Conservation (phyloP, 2,888 invertebrate species). For the Amphiduros pacificus region DNA sequence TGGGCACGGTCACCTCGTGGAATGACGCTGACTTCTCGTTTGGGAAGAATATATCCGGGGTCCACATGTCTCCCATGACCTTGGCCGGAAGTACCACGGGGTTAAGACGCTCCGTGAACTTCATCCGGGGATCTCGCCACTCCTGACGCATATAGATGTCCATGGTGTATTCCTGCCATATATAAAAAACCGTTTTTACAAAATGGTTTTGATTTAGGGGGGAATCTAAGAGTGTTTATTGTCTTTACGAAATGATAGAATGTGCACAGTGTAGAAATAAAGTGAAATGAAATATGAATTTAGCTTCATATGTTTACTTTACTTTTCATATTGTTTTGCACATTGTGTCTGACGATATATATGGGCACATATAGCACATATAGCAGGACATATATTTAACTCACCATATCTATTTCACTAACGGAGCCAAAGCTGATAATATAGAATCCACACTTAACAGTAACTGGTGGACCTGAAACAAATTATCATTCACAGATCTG, state of each 20-base stretch:
- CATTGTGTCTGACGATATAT: no score
- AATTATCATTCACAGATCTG: no score
- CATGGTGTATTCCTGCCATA: constrained; percentile 81
- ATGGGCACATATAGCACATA: no score
- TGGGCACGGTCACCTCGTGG: not conserved
- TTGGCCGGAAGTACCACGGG: not conserved
- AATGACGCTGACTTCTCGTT: not conserved
- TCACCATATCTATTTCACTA: not conserved
- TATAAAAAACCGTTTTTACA: no score
- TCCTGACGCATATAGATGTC: constrained; percentile 90
- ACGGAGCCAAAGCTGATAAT: not conserved
- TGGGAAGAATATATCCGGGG: not conserved
- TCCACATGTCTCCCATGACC: not conserved
- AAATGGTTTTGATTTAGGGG: no score
- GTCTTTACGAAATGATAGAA: no score
- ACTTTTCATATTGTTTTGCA: no score
- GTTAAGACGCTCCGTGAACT: not conserved
- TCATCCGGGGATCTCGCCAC: constrained; percentile 83
- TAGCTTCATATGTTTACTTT: no score
- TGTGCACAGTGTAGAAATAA: no score
- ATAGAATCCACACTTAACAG: not conserved
- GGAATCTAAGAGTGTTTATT: no score
- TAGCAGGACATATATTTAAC: not conserved
- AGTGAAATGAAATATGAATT: no score
- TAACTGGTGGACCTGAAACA: not conserved